Evolutionary conservation across 2,888 invertebrate genomes (phyloP), one percentile per base, ranked within the genome.

Genomic region (Polylopha cassiicola): DNA sequence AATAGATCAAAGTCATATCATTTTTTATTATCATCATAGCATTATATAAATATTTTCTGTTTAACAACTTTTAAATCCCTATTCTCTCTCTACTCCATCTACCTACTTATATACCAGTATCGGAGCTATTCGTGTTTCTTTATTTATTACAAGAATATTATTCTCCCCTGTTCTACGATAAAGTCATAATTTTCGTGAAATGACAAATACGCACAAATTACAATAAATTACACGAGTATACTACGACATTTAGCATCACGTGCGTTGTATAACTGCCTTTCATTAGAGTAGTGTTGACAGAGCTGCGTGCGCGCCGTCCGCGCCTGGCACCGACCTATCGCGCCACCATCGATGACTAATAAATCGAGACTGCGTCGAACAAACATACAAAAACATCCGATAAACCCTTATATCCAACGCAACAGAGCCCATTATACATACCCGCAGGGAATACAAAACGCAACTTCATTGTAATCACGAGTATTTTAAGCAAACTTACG

Each of bases 261-360:
- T 81, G 82, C 79, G 79, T 81, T 78, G 74, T 74, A 68, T 82
- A 82, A 82, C 78, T 73, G 80, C 76, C 81, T 82, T 85, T 79
- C 84, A 84, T 85, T 85, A 85, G 80, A 73, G 75, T 72, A 66
- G 82, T 78, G 85, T 82, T 82, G 85, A 85, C 85, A 85, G 79
- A 56, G 69, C 77, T 82, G 84, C 82, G 84, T 82, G 84, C 82
- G 84, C 81, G 78, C 76, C 67, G 69, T 71, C 73, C 76, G 79
- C 77, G 65, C 65, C 66, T 73, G 73, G 84, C 74, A 73, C 84
- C 77, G 67, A 63, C 71, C 65, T 84, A 84, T 84, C 84, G 81
- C 80, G 59, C 75, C 82, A 80, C 81, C 84, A 84, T 82, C 85
- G 80, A 82, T 84, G 84, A 84, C 82, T 84, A 85, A 84, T 81